Evolutionary conservation across 1,140 invertebrate genomes (phyloP).

Genomic region (Cherax destructor): DNA sequence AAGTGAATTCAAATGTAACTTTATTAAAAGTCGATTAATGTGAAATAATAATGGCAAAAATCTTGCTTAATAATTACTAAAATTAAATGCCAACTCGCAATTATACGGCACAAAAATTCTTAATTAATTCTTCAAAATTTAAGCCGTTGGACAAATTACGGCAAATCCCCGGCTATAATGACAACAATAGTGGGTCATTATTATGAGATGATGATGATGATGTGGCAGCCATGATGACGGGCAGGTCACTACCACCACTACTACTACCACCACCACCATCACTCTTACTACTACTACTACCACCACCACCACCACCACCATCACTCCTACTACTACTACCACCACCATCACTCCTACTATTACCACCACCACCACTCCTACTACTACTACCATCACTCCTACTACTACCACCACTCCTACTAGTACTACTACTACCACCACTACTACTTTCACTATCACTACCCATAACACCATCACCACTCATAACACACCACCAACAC

Average conservation of each 20-base stretch:
- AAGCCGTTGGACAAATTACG: conserved; percentile 49
- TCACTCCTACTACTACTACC: neutral
- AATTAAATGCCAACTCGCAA: conserved; percentile 49
- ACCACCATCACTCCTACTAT: neutral
- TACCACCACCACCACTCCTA: neutral
- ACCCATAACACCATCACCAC: neutral
- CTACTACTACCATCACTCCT: neutral
- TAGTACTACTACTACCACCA: neutral
- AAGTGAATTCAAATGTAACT: conserved; percentile 43
- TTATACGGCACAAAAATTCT: conserved; percentile 50
- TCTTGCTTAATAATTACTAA: conserved; percentile 49
- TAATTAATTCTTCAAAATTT: conserved; percentile 53
- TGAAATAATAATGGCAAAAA: conserved; percentile 37
- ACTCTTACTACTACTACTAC: neutral
- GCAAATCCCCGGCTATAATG: conserved; percentile 25
- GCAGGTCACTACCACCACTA: too few species aligned
- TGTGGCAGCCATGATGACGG: neutral
- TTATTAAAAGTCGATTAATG: conserved; percentile 42
- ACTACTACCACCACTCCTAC: neutral
- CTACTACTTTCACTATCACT: neutral
- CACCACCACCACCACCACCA: neutral
- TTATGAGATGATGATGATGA: conserved; percentile 1
- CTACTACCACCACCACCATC: neutral
- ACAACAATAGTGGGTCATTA: conserved; percentile 37
- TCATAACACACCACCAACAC: neutral